Conservation (phyloP, 2,888 invertebrate species). For the Ectemnius lituratus region DNA sequence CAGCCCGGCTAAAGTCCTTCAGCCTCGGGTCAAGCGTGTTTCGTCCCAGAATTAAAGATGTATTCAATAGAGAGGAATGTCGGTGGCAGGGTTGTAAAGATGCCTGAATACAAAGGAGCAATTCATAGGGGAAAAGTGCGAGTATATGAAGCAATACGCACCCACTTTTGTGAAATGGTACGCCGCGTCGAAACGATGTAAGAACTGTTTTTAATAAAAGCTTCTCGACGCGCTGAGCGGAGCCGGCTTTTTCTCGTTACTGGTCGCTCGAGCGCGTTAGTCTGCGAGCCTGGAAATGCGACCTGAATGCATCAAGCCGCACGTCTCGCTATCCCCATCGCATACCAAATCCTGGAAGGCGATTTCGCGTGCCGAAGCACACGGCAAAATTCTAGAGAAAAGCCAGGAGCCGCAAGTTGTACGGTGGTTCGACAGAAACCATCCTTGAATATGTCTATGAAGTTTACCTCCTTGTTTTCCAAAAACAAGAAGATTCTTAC, state of each 20-base stretch:
- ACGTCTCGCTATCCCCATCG: conserved; percentile 12
- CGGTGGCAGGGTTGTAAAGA: too few relatives aligned
- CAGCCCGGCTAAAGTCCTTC: too few relatives aligned
- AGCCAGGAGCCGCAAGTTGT: neutral
- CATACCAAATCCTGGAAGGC: conserved; percentile 28
- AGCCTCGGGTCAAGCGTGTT: too few relatives aligned
- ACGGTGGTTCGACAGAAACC: neutral
- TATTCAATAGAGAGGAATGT: too few relatives aligned
- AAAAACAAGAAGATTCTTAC: too few relatives aligned
- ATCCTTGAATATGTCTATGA: neutral
- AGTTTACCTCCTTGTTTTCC: too few relatives aligned
- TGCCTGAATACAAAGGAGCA: too few relatives aligned
- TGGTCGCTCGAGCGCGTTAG: conserved; percentile 2
- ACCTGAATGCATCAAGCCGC: conserved; percentile 23
- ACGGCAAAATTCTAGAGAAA: neutral
- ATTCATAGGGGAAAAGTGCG: too few relatives aligned
- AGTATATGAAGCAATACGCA: too few relatives aligned
- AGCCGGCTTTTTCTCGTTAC: conserved; percentile 3
- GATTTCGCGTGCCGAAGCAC: conserved; percentile 5
- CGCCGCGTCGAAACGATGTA: neutral
- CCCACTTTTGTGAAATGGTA: neutral
- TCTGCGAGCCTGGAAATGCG: conserved; percentile 19
- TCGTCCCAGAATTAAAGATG: too few relatives aligned
- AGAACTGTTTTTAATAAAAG: conserved; percentile 7
- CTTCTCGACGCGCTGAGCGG: neutral